These are phyloP conservation scores for Phrynocephalus vlangalii DNA, from an alignment of 2,797 vertebrate species.

Conservation along the genomic window DNA sequence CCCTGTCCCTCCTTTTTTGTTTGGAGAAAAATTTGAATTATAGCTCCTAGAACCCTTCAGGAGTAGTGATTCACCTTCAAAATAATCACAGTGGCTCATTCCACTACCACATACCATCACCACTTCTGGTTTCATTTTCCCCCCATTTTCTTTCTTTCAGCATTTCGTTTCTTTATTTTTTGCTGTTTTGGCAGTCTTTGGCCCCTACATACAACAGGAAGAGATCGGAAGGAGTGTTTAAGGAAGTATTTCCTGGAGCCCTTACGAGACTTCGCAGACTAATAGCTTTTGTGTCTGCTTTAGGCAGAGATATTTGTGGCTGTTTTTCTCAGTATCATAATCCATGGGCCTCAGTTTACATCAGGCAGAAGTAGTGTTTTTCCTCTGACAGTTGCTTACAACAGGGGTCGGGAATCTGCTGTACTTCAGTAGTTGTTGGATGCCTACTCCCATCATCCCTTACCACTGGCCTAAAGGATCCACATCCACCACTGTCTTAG, in stretches of 20 bases:
- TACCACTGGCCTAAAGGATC: too few species aligned
- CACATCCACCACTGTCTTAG: too few species aligned
- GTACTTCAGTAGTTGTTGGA: too few species aligned
- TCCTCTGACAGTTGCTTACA: background rate
- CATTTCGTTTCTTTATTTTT: too few species aligned
- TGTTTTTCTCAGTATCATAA: background rate
- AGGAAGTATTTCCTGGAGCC: background rate
- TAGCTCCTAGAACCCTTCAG: too few species aligned
- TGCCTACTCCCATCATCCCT: too few species aligned
- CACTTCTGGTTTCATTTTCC: too few species aligned
- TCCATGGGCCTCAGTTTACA: background rate
- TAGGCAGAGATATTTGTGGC: background rate
- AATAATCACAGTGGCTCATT: constrained; percentile 24
- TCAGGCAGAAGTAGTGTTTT: background rate
- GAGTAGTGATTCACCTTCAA: too few species aligned
- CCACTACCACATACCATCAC: background rate
- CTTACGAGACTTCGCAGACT: background rate
- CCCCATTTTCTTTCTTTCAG: too few species aligned
- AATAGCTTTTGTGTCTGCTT: background rate
- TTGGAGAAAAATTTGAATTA: too few species aligned
- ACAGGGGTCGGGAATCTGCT: background rate
- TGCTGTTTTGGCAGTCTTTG: too few species aligned
- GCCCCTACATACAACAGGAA: background rate
- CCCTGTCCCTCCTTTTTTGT: too few species aligned
- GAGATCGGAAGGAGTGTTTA: constrained; percentile 30